phyloP scores from a whole-genome alignment of 2,888 invertebrate genomes.

The Drosophila testacea region DNA sequence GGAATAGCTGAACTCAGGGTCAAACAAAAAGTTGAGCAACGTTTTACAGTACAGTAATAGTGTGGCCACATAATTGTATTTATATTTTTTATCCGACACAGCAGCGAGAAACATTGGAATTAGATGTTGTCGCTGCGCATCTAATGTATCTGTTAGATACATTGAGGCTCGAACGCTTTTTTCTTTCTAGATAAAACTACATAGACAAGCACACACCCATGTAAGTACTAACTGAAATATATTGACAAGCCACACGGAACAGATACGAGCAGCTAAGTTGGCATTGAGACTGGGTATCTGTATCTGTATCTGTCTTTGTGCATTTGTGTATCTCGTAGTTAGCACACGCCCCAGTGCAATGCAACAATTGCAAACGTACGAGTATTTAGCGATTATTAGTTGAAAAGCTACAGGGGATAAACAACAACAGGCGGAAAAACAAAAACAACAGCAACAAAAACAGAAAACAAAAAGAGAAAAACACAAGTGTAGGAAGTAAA shows the following conservation, averaged over 20 bases:
- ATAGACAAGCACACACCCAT: slow-evolving; percentile 22
- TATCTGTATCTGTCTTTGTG: slow-evolving; percentile 26
- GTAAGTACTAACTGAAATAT: slow-evolving; percentile 52
- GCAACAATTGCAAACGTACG: slow-evolving; percentile 71
- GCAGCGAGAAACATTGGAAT: slow-evolving; percentile 14
- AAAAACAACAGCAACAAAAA: slow-evolving; percentile 12
- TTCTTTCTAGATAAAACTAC: slow-evolving; percentile 40
- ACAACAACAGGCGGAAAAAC: slow-evolving; percentile 30
- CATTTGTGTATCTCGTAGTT: slow-evolving; percentile 37
- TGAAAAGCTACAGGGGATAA: slow-evolving; percentile 32
- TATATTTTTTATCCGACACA: slow-evolving; percentile 1
- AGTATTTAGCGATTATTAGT: slow-evolving; percentile 74
- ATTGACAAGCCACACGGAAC: slow-evolving; percentile 79
- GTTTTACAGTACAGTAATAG: slow-evolving; percentile 27
- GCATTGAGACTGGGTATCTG: slow-evolving; percentile 65
- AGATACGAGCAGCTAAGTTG: slow-evolving; percentile 76
- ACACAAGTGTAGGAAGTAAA: slow-evolving; percentile 54
- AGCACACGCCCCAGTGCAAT: slow-evolving; percentile 52
- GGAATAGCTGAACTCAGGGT: slow-evolving; percentile 32
- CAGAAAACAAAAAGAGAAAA: slow-evolving; percentile 26
- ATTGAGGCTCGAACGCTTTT: slow-evolving; percentile 27
- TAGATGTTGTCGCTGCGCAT: slow-evolving; percentile 35
- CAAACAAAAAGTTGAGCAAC: slow-evolving; percentile 25
- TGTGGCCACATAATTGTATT: slow-evolving; percentile 20
- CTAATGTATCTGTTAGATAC: slow-evolving; percentile 67